Percentiles rank a stretch among this genome's conserved stretches.
Conservation (phyloP, 2,797 vertebrate genomes). For the Sebastes vulpes region DNA sequence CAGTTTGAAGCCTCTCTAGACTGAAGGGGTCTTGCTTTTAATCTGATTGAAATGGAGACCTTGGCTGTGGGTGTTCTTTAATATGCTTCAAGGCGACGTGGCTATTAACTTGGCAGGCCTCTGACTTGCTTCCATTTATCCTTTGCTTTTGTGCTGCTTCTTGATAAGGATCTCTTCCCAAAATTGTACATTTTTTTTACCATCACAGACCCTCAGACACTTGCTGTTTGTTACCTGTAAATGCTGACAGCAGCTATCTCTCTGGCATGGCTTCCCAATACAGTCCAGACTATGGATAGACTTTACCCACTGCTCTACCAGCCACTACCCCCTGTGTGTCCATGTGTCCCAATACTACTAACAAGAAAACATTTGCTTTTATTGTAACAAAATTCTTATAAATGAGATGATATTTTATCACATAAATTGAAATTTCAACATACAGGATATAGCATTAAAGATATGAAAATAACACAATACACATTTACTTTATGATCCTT, state of each 20-base stretch:
- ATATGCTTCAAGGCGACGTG: constrained; percentile 48
- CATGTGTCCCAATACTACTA: constrained; percentile 57
- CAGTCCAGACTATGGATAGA: constrained; percentile 26
- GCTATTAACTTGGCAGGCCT: constrained; percentile 59
- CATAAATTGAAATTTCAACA: not conserved
- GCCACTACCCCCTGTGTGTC: constrained; percentile 53
- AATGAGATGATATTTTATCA: not conserved
- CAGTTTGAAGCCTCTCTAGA: constrained; percentile 65
- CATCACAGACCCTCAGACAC: constrained; percentile 10
- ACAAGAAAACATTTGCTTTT: constrained; percentile 43
- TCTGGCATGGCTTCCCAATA: constrained; percentile 66
- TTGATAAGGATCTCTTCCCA: constrained; percentile 1
- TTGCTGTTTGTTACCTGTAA: constrained; percentile 41
- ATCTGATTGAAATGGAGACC: constrained; percentile 68
- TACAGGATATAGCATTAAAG: not conserved
- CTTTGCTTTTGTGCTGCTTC: constrained; percentile 38
- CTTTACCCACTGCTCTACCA: constrained; percentile 33
- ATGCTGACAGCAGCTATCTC: constrained; percentile 51
- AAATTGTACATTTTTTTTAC: constrained; percentile 1
- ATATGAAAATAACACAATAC: not conserved
- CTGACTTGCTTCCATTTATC: constrained; percentile 40
- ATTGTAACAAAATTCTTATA: not conserved
- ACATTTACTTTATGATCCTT: not conserved
- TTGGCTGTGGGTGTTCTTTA: constrained; percentile 63
- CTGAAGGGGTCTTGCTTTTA: constrained; percentile 66